Evolutionary conservation across 1,140 invertebrate species (phyloP), one percentile per base, ranked within the genome.

Genomic region (Pygmarrhopalites habei): DNA sequence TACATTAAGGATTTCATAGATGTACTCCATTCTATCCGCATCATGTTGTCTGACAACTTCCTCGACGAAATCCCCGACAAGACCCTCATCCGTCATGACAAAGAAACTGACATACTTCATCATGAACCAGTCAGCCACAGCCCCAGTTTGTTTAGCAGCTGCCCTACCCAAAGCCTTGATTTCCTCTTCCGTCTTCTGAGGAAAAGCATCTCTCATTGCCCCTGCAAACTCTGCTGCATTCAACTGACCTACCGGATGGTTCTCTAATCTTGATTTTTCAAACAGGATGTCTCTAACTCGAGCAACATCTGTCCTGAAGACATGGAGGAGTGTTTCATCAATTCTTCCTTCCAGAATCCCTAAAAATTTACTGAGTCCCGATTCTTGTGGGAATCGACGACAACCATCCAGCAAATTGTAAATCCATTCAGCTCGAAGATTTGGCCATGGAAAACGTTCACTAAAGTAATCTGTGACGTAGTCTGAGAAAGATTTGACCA

Each of bases 341-440:
- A 23, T 4, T 1, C 32, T 51, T 21, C 46, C 59, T 21, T 65
- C 46, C 14, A 64, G 23, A 29, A 61, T 63, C 1, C 29, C 28
- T 0, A 67, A 15, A 29, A 67, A 67, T 23, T 7, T 4, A 14
- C 14, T 51, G 0, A 67, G 30, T n/a, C 30, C 17, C 2, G 35
- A 23, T 23, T 63, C 60, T 2, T 17, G 21, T 25, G 3, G 17
- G n/a, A 60, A 30, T n/a, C 56, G 4, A 26, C 26, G 43, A 28
- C 60, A 64, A 57, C 39, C 43, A 12, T 67, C 59, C 15, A 64
- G 10, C 26, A 67, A 25, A 28, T 64, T 67, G 44, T 67, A 64
- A 10, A 39, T 52, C 60, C 61, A 61, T 21, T 64, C 62, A 26
- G 44, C 53, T n/a, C 66, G 39, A 21, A 60, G 15, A 15, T 52